Conservation (phyloP, 2,888 invertebrate genomes). For the Euproctis similis region DNA sequence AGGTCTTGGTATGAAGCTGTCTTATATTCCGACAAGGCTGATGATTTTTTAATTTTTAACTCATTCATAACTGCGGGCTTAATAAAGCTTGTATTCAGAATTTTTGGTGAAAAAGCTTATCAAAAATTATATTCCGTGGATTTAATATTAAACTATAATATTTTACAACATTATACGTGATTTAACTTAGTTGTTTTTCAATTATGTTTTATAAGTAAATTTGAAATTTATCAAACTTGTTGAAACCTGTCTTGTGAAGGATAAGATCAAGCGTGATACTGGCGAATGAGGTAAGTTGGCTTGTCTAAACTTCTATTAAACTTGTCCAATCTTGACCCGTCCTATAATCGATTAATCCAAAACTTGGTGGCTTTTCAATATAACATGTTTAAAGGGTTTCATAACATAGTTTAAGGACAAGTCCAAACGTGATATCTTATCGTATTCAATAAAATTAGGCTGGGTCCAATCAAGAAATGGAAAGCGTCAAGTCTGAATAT, state of each 20-base stretch:
- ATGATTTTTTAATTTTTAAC: too few relatives aligned
- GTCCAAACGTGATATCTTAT: constrained; percentile 25
- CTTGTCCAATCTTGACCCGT: constrained; percentile 51
- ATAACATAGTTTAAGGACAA: constrained; percentile 32
- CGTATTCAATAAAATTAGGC: constrained; percentile 28
- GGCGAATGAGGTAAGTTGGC: constrained; percentile 52
- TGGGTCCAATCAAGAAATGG: constrained; percentile 38
- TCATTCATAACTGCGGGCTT: too few relatives aligned
- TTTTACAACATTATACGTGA: constrained; percentile 2
- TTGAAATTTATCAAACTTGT: constrained; percentile 21
- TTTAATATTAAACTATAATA: too few relatives aligned
- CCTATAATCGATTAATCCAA: constrained; percentile 55
- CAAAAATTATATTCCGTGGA: too few relatives aligned
- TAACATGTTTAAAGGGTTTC: constrained; percentile 32
- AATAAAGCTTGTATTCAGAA: too few relatives aligned
- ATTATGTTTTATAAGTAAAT: constrained; percentile 12
- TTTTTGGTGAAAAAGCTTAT: too few relatives aligned
- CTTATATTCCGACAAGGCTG: too few relatives aligned
- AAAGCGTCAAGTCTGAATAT: too few relatives aligned
- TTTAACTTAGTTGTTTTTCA: constrained; percentile 6
- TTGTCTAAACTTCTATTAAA: constrained; percentile 43
- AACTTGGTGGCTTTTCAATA: constrained; percentile 46
- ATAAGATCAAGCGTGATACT: constrained; percentile 35
- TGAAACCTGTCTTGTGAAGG: constrained; percentile 32
- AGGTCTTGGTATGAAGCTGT: too few relatives aligned